These are phyloP conservation scores for Amphilophus citrinellus DNA, from an alignment of 2,113 vertebrate species.

Conservation along the genomic window DNA sequence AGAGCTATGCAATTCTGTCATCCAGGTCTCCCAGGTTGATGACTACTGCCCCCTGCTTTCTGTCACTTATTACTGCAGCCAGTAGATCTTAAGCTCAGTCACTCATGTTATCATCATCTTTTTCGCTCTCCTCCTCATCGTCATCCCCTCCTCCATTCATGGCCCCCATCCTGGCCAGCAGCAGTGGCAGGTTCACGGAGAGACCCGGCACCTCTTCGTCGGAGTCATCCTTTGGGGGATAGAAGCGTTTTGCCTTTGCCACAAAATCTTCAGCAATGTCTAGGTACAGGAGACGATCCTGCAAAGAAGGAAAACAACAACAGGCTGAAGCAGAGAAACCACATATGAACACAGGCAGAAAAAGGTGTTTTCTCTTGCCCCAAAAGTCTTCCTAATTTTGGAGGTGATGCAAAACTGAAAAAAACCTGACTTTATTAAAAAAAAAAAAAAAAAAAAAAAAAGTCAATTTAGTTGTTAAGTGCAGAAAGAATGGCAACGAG, in stretches of 20 bases:
- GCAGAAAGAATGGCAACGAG: too few species aligned
- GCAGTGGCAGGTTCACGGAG: slow-evolving; percentile 74
- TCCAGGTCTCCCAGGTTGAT: slow-evolving; percentile 30
- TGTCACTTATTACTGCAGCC: slow-evolving; percentile 41
- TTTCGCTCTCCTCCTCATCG: slow-evolving; percentile 55
- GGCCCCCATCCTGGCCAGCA: slow-evolving; percentile 78
- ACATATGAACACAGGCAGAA: neutral
- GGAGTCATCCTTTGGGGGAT: slow-evolving; percentile 78
- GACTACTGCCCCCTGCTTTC: slow-evolving; percentile 66
- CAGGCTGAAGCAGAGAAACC: neutral
- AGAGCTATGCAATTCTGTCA: slow-evolving; percentile 13
- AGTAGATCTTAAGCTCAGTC: slow-evolving; percentile 33
- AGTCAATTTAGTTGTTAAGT: rapidly evolving
- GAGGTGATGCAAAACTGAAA: neutral
- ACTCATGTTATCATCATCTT: slow-evolving; percentile 51
- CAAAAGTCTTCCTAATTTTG: neutral
- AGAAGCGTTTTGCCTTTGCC: slow-evolving; percentile 83
- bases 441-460: neutral
- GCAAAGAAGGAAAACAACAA: neutral
- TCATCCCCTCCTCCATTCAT: slow-evolving; percentile 66
- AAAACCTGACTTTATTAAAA: neutral
- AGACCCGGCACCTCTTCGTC: slow-evolving; percentile 73
- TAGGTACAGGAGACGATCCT: slow-evolving; percentile 87
- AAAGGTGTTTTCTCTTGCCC: neutral
- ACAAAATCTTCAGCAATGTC: slow-evolving; percentile 86